Conservation (phyloP, 2,113 vertebrate genomes). For the Columba livia region DNA sequence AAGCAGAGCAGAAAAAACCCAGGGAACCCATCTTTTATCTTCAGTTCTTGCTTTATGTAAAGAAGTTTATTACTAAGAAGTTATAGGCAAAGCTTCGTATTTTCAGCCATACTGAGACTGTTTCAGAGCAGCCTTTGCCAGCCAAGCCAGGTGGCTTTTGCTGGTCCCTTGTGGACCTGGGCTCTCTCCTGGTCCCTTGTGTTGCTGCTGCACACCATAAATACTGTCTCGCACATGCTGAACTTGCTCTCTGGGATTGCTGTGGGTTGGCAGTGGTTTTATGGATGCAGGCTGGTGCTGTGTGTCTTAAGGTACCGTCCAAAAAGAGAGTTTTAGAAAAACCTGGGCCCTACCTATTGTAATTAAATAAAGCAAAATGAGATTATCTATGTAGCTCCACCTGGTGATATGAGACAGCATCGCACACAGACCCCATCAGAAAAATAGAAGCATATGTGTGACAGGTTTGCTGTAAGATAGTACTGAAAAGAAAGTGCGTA, state of each 20-base stretch:
- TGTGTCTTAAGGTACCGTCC: fast-evolving
- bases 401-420: not conserved
- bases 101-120: not conserved
- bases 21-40: not conserved
- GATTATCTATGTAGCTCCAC: not conserved
- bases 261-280: not conserved
- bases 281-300: not conserved
- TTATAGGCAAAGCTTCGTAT: not conserved
- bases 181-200: not conserved
- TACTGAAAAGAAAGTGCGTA: not conserved
- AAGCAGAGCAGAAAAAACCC: not conserved
- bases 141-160: not conserved
- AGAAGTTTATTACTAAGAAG: not conserved
- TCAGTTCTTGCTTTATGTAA: not conserved
- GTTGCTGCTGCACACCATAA: not conserved
- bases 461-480: not conserved
- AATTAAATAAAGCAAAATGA: not conserved
- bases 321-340: not conserved
- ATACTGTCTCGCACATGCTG: fast-evolving
- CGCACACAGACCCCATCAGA: not conserved
- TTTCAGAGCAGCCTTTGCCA: not conserved
- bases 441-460: not conserved
- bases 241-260: not conserved
- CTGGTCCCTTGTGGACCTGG: not conserved
- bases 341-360: fast-evolving